These are phyloP conservation scores for Cyclophora punctaria DNA, from an alignment of 2,888 invertebrate genomes.

Conservation along the genomic window DNA sequence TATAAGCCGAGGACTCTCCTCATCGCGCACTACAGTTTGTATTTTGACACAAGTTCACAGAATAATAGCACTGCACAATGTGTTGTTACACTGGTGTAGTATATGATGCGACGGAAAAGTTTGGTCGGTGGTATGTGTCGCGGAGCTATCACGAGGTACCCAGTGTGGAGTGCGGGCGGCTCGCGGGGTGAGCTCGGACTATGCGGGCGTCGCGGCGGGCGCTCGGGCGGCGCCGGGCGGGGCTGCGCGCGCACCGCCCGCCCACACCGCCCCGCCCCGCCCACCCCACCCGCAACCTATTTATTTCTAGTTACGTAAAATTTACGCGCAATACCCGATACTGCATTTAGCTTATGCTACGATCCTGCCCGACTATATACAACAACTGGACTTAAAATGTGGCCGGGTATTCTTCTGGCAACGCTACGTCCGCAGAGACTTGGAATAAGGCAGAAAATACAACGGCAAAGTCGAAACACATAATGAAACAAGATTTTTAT, in stretches of 20 bases:
- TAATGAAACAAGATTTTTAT: no score
- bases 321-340: constrained; percentile 73
- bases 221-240: constrained; percentile 29
- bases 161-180: constrained; percentile 35
- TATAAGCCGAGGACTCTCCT: constrained; percentile 57
- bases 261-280: constrained; percentile 64
- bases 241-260: constrained; percentile 58
- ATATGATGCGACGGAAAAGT: constrained; percentile 56
- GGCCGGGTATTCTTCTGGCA: not conserved
- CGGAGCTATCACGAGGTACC: constrained; percentile 17
- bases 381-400: constrained; percentile 24
- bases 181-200: constrained; percentile 62
- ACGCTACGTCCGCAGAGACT: no score
- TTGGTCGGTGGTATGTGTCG: constrained; percentile 47
- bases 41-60: constrained; percentile 45
- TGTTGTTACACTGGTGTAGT: constrained; percentile 37
- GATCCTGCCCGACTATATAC: constrained; percentile 17
- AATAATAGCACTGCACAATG: constrained; percentile 48
- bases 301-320: constrained; percentile 76
- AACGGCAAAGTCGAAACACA: no score
- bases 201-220: constrained; percentile 40
- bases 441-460: no score
- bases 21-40: constrained; percentile 61
- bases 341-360: constrained; percentile 68
- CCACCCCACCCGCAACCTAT: constrained; percentile 75